A percentile compares a stretch with the other conserved stretches of the same genome.
phyloP scores from a whole-genome alignment of 2,113 vertebrate species.

The Dasypus novemcinctus region DNA sequence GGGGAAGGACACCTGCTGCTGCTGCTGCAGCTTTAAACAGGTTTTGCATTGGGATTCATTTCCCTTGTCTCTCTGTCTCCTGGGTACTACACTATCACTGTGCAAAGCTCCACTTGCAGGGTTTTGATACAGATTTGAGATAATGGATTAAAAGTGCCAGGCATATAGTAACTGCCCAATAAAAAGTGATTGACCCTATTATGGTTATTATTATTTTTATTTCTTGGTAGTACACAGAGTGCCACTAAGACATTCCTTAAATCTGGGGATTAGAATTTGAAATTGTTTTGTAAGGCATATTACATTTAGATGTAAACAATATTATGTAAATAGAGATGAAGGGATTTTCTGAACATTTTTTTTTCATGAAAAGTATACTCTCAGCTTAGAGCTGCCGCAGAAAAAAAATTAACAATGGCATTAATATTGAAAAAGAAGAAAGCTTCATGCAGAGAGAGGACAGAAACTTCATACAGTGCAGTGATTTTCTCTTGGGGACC shows the following conservation, averaged over 20 bases:
- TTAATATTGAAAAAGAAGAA: neutral
- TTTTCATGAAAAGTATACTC: neutral
- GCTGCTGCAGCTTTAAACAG: too few relatives aligned
- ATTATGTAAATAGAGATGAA: neutral
- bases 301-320: neutral
- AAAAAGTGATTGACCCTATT: neutral
- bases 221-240: neutral
- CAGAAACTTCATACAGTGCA: neutral
- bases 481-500: neutral
- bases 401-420: neutral
- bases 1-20: too few relatives aligned
- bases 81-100: too few relatives aligned
- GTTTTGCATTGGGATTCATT: too few relatives aligned
- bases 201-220: neutral
- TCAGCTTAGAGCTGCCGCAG: neutral
- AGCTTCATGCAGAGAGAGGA: neutral
- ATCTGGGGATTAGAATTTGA: neutral
- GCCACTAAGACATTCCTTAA: neutral
- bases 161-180: neutral
- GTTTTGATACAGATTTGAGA: neutral
- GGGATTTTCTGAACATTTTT: neutral
- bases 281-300: neutral
- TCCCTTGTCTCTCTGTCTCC: too few relatives aligned
- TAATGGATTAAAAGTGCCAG: neutral
- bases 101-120: neutral